phyloP scores from a whole-genome alignment of 2,888 invertebrate genomes.

The Xanthia togata region DNA sequence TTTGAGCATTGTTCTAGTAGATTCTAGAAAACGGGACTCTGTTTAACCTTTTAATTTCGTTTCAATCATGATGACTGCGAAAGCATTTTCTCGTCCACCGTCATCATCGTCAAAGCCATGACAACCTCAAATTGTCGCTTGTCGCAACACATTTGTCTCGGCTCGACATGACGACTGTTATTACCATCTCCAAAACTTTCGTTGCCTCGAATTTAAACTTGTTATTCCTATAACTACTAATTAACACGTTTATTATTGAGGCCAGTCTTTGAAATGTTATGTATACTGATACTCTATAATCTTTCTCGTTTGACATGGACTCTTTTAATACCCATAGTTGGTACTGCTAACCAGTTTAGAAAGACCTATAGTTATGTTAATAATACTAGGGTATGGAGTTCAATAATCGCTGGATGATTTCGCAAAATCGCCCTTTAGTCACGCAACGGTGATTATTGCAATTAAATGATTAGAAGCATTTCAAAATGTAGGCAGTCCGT shows the following conservation, averaged over 20 bases:
- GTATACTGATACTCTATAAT: conserved; percentile 71
- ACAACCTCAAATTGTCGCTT: conserved; percentile 42
- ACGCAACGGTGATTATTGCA: conserved; percentile 76
- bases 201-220: conserved; percentile 45
- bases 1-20: background rate
- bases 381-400: background rate
- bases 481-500: conserved; percentile 58
- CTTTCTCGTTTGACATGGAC: conserved; percentile 66
- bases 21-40: background rate
- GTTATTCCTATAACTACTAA: conserved; percentile 62
- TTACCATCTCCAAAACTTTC: conserved; percentile 48
- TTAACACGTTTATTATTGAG: conserved; percentile 67
- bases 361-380: background rate
- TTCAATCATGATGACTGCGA: background rate
- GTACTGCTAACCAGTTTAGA: conserved; percentile 18
- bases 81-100: conserved; percentile 13
- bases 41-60: background rate
- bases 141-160: conserved; percentile 51
- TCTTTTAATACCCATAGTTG: conserved; percentile 49
- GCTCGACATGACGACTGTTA: conserved; percentile 20
- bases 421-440: conserved; percentile 69
- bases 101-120: conserved; percentile 11
- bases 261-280: conserved; percentile 67
- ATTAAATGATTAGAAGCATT: conserved; percentile 73
- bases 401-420: conserved; percentile 19